Evolutionary conservation across 1,140 invertebrate genomes (phyloP).

Genomic region (Drosophila virilis): DNA sequence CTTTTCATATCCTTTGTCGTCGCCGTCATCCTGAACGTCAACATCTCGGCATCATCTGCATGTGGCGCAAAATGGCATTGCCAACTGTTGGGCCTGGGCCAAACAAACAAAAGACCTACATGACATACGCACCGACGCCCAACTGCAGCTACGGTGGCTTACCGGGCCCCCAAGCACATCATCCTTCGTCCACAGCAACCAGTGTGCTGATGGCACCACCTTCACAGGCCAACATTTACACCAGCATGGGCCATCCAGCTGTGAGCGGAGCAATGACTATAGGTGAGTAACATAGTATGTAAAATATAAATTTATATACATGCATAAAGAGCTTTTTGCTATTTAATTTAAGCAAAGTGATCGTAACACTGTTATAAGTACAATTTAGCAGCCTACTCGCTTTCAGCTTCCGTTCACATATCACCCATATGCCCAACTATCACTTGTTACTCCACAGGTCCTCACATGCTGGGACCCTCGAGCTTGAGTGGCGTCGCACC

Average conservation of each 20-base stretch:
- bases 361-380: background rate
- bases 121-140: conserved; percentile 69
- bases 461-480: conserved; percentile 53
- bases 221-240: conserved; percentile 55
- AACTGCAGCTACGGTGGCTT: conserved; percentile 61
- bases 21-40: conserved; percentile 28
- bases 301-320: background rate
- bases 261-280: conserved; percentile 65
- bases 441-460: conserved; percentile 35
- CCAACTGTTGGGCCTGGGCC: conserved; percentile 33
- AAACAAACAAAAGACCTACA: conserved; percentile 64
- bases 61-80: conserved; percentile 39
- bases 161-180: conserved; percentile 45
- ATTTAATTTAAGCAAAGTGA: background rate
- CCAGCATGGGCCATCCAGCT: conserved; percentile 60
- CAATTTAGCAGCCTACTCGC: background rate
- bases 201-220: conserved; percentile 64
- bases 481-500: conserved; percentile 54
- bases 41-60: conserved; percentile 46
- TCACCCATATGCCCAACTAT: too few relatives aligned
- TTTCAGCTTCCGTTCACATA: background rate
- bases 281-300: conserved; percentile 45
- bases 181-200: conserved; percentile 51
- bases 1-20: conserved; percentile 55
- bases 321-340: too few relatives aligned